Base-by-base conservation (phyloP, 2,797 vertebrate genomes). In the Dryobates pubescens region DNA sequence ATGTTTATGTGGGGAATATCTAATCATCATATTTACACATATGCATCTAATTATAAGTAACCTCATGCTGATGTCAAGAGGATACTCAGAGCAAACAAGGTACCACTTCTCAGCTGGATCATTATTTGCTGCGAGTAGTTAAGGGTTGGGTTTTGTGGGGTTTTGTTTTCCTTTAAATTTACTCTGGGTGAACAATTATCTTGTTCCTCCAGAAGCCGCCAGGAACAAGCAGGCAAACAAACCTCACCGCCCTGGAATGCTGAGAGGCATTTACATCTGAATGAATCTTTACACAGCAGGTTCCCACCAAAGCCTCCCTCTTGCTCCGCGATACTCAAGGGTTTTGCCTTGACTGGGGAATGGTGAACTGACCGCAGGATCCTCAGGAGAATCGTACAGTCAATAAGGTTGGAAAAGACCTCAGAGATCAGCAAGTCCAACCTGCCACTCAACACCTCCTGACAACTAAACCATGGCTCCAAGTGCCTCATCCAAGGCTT, bases 21-120 rank as follows among this genome's bases (percentile, higher is more conserved):
- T 97, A 95, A 97, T 97, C 94, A 95, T 70, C 88, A 8, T 96
- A 97, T 97, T 97, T 97, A 96, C 82, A 73, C 81, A 83, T 82
- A 92, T 94, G 89, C 86, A 82, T 95, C 93, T 94, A 92, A 97
- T 97, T 96, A 89, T 61, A 76, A 95, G 84, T 89, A 96, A 95
- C 95, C 95, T 80, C 97, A 95, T 80, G 96, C 96, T 94, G 97
- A 91, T 97, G 90, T 95, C 92, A 95, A 96, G 97, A 97, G 97
- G 95, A 93, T 90, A 32, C 84, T 97, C 81, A 34, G 90, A 89
- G 76, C 89, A 94, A 97, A 96, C 87, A 97, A 93, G 88, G 87
- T 43, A 82, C 58, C 77, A 86, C 87, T 96, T 96, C 89, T 89
- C 88, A 95, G 86, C 57, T 93, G 90, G 91, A 86, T 92, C 74